Evolutionary conservation across 2,797 vertebrate species (phyloP), one percentile per base, ranked within the genome.

Genomic region (Sardinella longiceps): DNA sequence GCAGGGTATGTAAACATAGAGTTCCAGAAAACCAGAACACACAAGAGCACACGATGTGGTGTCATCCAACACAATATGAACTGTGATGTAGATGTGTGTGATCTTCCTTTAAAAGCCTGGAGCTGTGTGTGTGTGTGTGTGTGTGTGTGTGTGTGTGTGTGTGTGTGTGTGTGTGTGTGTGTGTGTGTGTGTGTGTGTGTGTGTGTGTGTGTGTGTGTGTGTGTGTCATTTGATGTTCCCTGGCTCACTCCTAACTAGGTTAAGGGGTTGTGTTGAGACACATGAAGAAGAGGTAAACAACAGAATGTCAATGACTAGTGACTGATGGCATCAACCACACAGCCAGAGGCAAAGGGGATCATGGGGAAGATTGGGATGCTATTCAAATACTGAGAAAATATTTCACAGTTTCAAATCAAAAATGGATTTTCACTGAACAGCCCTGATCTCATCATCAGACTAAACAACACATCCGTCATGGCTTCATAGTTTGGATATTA

Each of bases 1-100:
- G n/a, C 46, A 48, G 80, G 85, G 66, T 82, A 85, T 80, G 82
- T 82, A 80, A 80, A 83, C 82, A 81, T 46, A 48, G 66, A 20
- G 33, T 15, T 28, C 33, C 66, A 74, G 66, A 74, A 66, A 23
- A 48, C 48, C 39, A 81, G 83, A 25, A 60, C 66, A 50, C n/a
- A 70, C 46, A 51, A 56, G 58, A 80, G 50, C 80, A 53, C 77
- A 77, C 30, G 25, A 28, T 58, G 51, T 46, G 66, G 10, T 20
- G 66, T 20, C 66, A 74, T 74, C 66, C 39, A 74, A 74, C 66
- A 74, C 66, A 74, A 39, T 15, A 39, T 18, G 30, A 33, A 37
- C 30, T 39, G 33, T 74, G 66, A 28, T 14, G 11, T 33, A 66
- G 25, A 33, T 6, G 15, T 5, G 66, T 74, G 15, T 74, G 66